Evolutionary conservation across 1,140 invertebrate species (phyloP), one percentile per base, ranked within the genome.

Genomic region (Rhyzopertha dominica): DNA sequence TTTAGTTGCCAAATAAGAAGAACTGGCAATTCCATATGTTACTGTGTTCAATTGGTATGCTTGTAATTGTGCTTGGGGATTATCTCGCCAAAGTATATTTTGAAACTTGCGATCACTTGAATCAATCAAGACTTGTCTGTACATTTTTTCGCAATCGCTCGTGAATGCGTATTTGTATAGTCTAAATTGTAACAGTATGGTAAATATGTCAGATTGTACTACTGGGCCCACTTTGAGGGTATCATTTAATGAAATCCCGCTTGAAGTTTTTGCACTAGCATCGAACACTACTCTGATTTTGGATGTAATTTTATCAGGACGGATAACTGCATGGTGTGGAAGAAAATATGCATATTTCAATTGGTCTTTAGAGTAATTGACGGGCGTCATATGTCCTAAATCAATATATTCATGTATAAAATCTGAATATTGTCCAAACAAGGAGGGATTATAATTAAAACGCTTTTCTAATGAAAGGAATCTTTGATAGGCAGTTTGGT

Each of bases 281-380:
- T 53, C 43, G 14, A 53, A 56, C 22, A 53, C 53, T 34, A 53
- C 28, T 26, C 47, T n/a, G 14, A 46, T 5, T 31, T 46, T 50
- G n/a, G 50, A 49, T 12, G 49, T 53, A 0, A 31, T 44, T 13
- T 48, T 54, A 1, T 57, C 36, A 22, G 58, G 53, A 7, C 55
- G 53, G 1, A 68, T 17, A 0, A 74, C 65, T 1, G 49, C 51
- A 31, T 70, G 69, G 56, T 74, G 71, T 2, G 70, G 67, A 4
- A 73, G 38, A 53, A 68, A 73, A 41, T 50, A 59, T n/a, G n/a
- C n/a, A n/a, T n/a, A n/a, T n/a, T n/a, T n/a, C n/a, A n/a, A n/a
- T n/a, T n/a, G n/a, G n/a, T n/a, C n/a, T n/a, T n/a, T n/a, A n/a
- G n/a, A n/a, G n/a, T n/a, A n/a, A n/a, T n/a, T n/a, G n/a, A n/a